Base-by-base conservation (phyloP, 2,113 vertebrate genomes). In the Alligator sinensis region DNA sequence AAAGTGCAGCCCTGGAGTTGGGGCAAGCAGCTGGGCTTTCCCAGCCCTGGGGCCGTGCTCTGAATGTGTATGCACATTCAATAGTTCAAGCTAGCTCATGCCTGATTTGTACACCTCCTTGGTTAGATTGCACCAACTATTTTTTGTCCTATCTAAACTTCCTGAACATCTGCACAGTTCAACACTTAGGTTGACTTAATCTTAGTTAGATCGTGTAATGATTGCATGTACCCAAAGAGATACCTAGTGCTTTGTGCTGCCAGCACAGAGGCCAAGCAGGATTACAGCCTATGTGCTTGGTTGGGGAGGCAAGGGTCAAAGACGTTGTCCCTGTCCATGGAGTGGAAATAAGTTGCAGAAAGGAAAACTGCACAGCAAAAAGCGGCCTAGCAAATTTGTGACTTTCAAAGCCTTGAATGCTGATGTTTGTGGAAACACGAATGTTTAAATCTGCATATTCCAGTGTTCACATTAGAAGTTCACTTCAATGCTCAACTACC, bases 281-380 rank as follows among this genome's bases (percentile, higher is more conserved):
- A 5, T 4, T 57, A 76, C 87, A n/a, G 11, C 85, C n/a, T 15
- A 12, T 0, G 0, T 55, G 15, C 4, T 11, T 86, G 2, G 12
- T 12, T 64, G 16, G 30, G 16, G 70, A 12, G 10, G 57, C 87
- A 87, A 60, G 10, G 15, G 3, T 78, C 30, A 9, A 91, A 88
- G 66, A 15, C 59, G n/a, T 27, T 81, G 1, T 78, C 89, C 85
- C 76, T 76, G 15, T 2, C 0, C 6, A 13, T 4, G 66, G 11
- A 9, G 2, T 87, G 24, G 70, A 12, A 70, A 22, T 27, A 82
- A 72, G 3, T 4, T 83, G 17, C 54, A 82, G n/a, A 70, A 21
- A 85, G 24, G 77, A 76, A 95, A 80, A 76, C 25, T 47, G 5
- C 47, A 68, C 38, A 47, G 47, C 14, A 17, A 91, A 58, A 82